Conservation (phyloP, 1,140 invertebrate genomes). For the Trigoniulus corallinus region DNA sequence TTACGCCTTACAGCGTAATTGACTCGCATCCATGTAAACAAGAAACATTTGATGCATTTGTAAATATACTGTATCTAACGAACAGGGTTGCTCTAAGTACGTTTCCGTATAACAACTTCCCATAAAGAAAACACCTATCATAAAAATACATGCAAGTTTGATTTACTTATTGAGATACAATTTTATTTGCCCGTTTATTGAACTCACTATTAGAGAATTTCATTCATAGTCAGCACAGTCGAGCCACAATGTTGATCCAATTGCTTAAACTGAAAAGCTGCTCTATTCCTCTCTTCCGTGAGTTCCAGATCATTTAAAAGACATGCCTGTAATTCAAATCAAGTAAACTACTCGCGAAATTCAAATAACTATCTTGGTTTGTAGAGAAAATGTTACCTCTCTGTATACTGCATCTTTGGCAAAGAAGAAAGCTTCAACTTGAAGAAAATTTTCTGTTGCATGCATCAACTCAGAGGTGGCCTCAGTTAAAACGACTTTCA, state of each 20-base stretch:
- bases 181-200: too few species aligned
- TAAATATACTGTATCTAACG: too few species aligned
- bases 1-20: too few species aligned
- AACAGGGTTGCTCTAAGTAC: too few species aligned
- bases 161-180: too few species aligned
- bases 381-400: conserved; percentile 31
- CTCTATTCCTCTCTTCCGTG: conserved; percentile 20
- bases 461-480: conserved; percentile 43
- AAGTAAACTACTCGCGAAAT: too few species aligned
- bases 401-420: conserved; percentile 51
- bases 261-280: conserved; percentile 22
- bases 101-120: too few species aligned
- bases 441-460: conserved; percentile 46
- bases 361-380: neutral
- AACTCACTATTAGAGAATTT: neutral
- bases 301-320: conserved; percentile 22
- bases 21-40: too few species aligned
- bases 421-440: conserved; percentile 50
- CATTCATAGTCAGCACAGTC: neutral
- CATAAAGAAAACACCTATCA: too few species aligned
- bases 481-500: conserved; percentile 34
- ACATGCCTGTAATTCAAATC: conserved; percentile 20
- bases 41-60: too few species aligned
- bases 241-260: conserved; percentile 18
- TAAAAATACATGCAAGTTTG: too few species aligned